Evolutionary conservation across 2,888 invertebrate genomes (phyloP), one percentile per base, ranked within the genome.

Genomic region (Ennomos erosarius): DNA sequence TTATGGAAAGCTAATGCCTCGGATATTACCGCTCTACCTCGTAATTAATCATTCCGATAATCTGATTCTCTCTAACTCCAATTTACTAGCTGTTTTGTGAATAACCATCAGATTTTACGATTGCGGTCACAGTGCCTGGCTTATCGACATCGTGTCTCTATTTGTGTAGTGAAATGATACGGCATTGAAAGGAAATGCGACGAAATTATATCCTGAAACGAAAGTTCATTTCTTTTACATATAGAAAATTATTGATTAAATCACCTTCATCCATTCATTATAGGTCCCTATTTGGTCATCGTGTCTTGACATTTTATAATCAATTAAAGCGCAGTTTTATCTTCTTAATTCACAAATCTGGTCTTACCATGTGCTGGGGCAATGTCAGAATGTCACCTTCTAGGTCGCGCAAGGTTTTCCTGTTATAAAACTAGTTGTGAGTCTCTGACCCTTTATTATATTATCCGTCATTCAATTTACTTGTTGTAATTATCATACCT

Each of bases 1-100:
- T 62, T 44, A 43, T 53, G 43, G 52, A 55, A 62, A 55, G 55
- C 55, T 60, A 58, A 60, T 58, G 58, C 58, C 52, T 62, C 60
- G 58, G 65, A 62, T 55, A 61, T 55, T 39, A 55, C 57, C 59
- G 57, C 52, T 63, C 51, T 51, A 55, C 33, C 39, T 44, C 51
- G 36, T 63, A 59, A 69, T 70, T 66, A 65, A 65, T 63, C 67
- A 59, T 43, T 45, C 40, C 44, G 48, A 56, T 59, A 63, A 52
- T 39, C 47, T 47, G 45, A 45, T 54, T 58, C 61, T 45, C 46
- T n/a, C n/a, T n/a, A n/a, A 45, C 55, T 46, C 47, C 16, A 11
- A 38, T 56, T 64, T 59, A 67, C n/a, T n/a, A n/a, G n/a, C n/a
- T n/a, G n/a, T n/a, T n/a, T n/a, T n/a, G n/a, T n/a, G n/a, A n/a